Percentiles rank a stretch among this genome's conserved stretches.
These are phyloP conservation scores for Sinella curviseta DNA, from an alignment of 1,140 invertebrate species.

Conservation along the genomic window DNA sequence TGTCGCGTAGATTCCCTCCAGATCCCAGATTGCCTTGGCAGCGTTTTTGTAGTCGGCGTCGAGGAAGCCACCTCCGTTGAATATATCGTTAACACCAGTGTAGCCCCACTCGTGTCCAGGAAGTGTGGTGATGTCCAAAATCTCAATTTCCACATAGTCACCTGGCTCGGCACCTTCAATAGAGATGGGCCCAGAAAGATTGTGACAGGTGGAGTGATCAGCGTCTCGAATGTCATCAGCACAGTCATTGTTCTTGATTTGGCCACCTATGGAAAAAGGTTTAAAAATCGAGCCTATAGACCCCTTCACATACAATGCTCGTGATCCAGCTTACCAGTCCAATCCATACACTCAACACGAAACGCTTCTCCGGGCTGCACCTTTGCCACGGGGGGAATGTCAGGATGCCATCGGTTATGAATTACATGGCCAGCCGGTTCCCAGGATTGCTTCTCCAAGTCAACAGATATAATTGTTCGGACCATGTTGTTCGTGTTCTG, in stretches of 20 bases:
- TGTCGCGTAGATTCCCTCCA: constrained; percentile 42
- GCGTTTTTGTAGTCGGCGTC: constrained; percentile 5
- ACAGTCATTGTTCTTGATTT: constrained; percentile 41
- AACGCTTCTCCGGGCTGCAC: constrained; percentile 37
- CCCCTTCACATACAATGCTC: background rate
- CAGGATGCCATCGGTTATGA: constrained; percentile 29
- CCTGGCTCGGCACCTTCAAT: constrained; percentile 43
- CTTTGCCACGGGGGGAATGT: constrained; percentile 34
- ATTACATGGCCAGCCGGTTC: background rate
- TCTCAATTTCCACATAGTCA: constrained; percentile 42
- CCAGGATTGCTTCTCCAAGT: background rate
- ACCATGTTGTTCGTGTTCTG: too few relatives aligned
- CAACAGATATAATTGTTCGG: constrained; percentile 2
- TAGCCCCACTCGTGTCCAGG: constrained; percentile 21
- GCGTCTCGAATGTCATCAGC: constrained; percentile 31
- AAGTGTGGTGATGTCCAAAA: constrained; percentile 18
- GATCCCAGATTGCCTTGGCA: constrained; percentile 43
- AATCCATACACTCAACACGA: constrained; percentile 41
- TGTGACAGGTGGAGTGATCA: background rate
- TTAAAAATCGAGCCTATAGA: background rate
- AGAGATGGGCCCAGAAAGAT: constrained; percentile 36
- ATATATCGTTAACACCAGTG: constrained; percentile 34
- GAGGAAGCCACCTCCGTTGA: constrained; percentile 35
- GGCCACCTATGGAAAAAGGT: constrained; percentile 29
- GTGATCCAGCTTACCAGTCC: constrained; percentile 25